Evolutionary conservation across 2,888 invertebrate genomes (phyloP).

Genomic region (Hemistola chrysoprasaria): DNA sequence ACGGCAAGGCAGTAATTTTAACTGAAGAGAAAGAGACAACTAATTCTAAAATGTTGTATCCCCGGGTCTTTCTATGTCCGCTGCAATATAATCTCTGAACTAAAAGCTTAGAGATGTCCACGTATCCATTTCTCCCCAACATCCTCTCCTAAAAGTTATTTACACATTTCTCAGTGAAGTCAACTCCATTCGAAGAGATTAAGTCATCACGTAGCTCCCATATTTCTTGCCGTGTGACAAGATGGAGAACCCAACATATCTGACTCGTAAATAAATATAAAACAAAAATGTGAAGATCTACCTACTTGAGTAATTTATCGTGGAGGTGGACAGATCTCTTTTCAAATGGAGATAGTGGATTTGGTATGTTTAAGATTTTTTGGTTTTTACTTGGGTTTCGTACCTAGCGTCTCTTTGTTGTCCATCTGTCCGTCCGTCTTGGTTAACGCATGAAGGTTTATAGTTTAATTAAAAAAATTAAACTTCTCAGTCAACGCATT

Average conservation of each 20-base stretch:
- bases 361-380: background rate
- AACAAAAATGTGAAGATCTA: conserved; percentile 27
- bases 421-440: no score
- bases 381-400: no score
- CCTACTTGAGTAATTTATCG: conserved; percentile 22
- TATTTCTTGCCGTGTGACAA: conserved; percentile 48
- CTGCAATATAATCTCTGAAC: no score
- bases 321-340: conserved; percentile 13
- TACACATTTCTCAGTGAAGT: conserved; percentile 47
- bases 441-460: no score
- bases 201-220: conserved; percentile 61
- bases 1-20: no score
- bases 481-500: no score
- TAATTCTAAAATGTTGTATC: no score
- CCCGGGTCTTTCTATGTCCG: no score
- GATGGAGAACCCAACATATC: conserved; percentile 40
- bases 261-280: conserved; percentile 50
- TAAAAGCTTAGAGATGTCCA: background rate
- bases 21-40: no score
- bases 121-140: conserved; percentile 10
- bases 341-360: conserved; percentile 4
- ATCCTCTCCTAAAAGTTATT: conserved; percentile 45
- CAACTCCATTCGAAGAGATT: conserved; percentile 50
- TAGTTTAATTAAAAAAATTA: no score
- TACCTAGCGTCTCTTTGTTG: no score